These are phyloP conservation scores for Isotomurus palustris DNA, from an alignment of 2,888 invertebrate species.

Conservation along the genomic window DNA sequence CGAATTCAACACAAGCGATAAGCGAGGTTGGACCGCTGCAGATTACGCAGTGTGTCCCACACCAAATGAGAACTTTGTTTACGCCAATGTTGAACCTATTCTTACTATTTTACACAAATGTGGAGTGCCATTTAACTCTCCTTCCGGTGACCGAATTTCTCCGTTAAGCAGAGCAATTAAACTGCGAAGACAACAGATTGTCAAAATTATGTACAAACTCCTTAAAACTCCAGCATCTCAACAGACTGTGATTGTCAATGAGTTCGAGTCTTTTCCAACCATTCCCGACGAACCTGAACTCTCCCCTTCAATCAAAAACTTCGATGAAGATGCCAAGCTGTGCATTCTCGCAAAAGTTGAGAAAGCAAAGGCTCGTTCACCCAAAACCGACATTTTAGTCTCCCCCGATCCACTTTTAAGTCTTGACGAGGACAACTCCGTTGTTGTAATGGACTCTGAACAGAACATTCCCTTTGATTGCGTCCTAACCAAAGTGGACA, in stretches of 20 bases:
- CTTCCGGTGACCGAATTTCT: conserved; percentile 14
- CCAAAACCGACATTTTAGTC: conserved; percentile 2
- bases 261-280: conserved; percentile 1
- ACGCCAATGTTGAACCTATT: conserved; percentile 19
- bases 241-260: not conserved
- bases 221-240: conserved; percentile 8
- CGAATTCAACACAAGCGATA: conserved; percentile 24
- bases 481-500: conserved; percentile 54
- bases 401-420: conserved; percentile 34
- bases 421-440: conserved; percentile 18
- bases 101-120: conserved; percentile 17
- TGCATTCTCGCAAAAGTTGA: conserved; percentile 13
- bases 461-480: conserved; percentile 51
- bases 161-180: conserved; percentile 22
- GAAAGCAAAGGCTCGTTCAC: conserved; percentile 13
- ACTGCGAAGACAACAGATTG: conserved; percentile 15
- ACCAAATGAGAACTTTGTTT: conserved; percentile 13
- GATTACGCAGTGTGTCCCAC: conserved; percentile 31
- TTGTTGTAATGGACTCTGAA: conserved; percentile 49
- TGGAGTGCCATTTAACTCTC: conserved; percentile 3
- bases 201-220: conserved; percentile 13
- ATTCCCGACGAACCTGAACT: conserved; percentile 1
- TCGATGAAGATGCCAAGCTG: conserved; percentile 16
- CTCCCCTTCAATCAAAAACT: conserved; percentile 9
- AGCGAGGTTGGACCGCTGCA: conserved; percentile 31